Evolutionary conservation across 2,797 vertebrate species (phyloP), one percentile per base, ranked within the genome.

Genomic region (Ctenopoma kingsleyae): DNA sequence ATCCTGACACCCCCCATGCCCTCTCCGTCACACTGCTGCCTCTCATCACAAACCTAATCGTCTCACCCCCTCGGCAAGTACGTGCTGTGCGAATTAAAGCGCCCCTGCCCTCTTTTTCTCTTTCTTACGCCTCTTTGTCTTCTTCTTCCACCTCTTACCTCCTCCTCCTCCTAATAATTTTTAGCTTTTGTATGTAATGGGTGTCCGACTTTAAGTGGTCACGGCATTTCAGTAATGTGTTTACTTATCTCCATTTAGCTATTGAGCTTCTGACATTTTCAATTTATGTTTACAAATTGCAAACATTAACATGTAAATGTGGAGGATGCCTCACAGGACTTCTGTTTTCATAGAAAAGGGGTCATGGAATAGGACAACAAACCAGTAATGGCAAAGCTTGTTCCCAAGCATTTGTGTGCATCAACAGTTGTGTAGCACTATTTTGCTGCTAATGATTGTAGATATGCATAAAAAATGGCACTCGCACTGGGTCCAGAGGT

Each of bases 11-110:
- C 84, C 89, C 86, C 85, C 83, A 87, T 92, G 89, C 90, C 92
- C 92, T 90, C 89, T 91, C 89, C 89, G 90, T 93, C 92, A 93
- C 91, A 92, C 83, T 87, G 80, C 88, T 93, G 91, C 90, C 90
- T 92, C 91, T 94, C 93, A 93, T 93, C 93, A 93, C 91, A 94
- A 93, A 94, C 91, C 92, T 93, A 92, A 94, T 94, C 92, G 90
- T 89, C 91, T 93, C 91, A 88, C 87, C 93, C 91, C 92, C 86
- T 90, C 84, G 86, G 91, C 91, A 83, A 92, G 82, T 90, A 93
- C 91, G 92, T 94, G 93, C 91, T 80, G 87, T 81, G 91, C 81
- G 90, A 94, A 93, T 94, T 92, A 93, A 94, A 94, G 90, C 62
- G 82, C 78, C 90, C 81, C 80, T 88, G 84, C 84, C 89, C 89